phyloP scores from a whole-genome alignment of 2,113 vertebrate genomes.

The Amazona vittata region DNA sequence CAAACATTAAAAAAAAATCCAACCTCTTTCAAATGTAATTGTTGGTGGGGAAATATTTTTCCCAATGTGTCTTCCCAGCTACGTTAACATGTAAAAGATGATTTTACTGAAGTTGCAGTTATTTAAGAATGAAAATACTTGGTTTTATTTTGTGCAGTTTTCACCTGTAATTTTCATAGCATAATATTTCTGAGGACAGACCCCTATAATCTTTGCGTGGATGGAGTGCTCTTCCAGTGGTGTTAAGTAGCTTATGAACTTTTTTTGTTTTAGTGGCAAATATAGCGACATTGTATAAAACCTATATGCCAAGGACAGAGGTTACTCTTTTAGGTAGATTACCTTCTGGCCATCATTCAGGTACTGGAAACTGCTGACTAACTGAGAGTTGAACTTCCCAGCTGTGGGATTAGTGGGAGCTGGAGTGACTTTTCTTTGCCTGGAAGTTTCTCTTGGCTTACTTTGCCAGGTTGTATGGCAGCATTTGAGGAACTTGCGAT shows the following conservation, averaged over 20 bases:
- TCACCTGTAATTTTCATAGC: not conserved
- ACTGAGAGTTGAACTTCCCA: not conserved
- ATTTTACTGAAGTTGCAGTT: not conserved
- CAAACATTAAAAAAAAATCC: not conserved
- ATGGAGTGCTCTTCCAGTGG: not conserved
- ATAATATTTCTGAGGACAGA: not conserved
- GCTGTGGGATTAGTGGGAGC: not conserved
- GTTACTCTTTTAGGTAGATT: not conserved
- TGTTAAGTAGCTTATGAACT: not conserved
- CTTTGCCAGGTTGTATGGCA: not conserved
- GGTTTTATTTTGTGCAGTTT: not conserved
- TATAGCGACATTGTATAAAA: not conserved
- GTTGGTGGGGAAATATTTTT: not conserved
- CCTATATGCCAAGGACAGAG: rapidly evolving
- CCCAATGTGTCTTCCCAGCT: not conserved
- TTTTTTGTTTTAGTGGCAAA: not conserved
- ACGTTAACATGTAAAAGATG: not conserved
- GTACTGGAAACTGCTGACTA: not conserved
- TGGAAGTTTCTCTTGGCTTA: not conserved
- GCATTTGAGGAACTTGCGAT: not conserved
- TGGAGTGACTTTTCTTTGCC: not conserved
- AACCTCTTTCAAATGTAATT: not conserved
- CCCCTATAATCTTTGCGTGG: not conserved
- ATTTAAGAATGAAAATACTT: not conserved
- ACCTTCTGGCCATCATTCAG: not conserved